phyloP scores from a whole-genome alignment of 53 echinoderm and acorn worm species.

The Arbacia lixula region DNA sequence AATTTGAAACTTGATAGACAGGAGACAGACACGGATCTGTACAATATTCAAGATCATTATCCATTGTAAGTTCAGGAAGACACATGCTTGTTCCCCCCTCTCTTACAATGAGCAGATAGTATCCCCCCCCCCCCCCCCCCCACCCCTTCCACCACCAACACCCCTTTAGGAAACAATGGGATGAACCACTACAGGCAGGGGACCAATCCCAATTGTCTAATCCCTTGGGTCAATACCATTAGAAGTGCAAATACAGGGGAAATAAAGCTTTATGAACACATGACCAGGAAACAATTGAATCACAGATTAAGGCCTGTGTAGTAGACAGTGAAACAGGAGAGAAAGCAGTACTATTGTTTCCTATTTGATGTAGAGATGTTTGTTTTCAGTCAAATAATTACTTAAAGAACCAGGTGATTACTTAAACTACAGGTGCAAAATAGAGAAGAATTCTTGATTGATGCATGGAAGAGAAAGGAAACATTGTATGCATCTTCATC shows the following conservation, averaged over 20 bases:
- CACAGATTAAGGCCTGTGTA: constrained; percentile 3
- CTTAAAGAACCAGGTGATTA: constrained; percentile 4
- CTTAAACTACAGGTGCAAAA: constrained; percentile 30
- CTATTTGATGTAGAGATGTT: constrained; percentile 14
- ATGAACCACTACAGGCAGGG: constrained; percentile 15
- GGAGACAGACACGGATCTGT: no score
- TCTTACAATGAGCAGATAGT: no score
- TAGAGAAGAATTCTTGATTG: neutral
- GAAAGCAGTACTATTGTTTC: neutral
- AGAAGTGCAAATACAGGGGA: constrained; percentile 32
- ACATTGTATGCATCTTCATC: no score
- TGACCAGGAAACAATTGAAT: constrained; percentile 1
- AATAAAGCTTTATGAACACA: neutral
- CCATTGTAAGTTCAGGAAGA: no score
- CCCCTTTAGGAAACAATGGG: constrained; percentile 17
- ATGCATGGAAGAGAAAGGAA: neutral
- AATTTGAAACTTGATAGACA: no score
- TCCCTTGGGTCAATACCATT: constrained; percentile 49
- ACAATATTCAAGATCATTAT: no score
- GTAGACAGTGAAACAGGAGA: neutral
- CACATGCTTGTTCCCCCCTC: no score
- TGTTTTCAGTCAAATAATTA: constrained; percentile 21
- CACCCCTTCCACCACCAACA: no score
- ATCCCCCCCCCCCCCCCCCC: no score
- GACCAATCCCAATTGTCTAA: constrained; percentile 18